Conservation (phyloP, 1,140 invertebrate species). For the Periplaneta americana region DNA sequence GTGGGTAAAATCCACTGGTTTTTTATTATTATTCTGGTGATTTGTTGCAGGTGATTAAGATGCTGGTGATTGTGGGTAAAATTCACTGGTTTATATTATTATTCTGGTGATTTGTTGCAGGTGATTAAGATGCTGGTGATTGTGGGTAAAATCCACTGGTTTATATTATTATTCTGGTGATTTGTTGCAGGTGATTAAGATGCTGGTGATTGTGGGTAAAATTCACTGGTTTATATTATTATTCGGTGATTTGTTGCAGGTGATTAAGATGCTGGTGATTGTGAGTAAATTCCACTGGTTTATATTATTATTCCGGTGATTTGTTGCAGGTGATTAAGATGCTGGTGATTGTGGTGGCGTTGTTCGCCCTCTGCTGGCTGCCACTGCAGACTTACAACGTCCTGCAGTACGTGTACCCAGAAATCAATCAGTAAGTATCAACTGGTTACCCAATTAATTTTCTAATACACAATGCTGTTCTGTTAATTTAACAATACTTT, state of each 20-base stretch:
- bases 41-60: too few relatives aligned
- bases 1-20: too few relatives aligned
- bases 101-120: too few relatives aligned
- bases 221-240: not conserved
- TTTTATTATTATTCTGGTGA: too few relatives aligned
- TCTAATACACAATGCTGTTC: too few relatives aligned
- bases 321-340: conserved; percentile 75
- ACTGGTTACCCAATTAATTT: too few relatives aligned
- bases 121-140: too few relatives aligned
- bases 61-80: too few relatives aligned
- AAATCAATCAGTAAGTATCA: conserved; percentile 62
- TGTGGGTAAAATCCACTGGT: too few relatives aligned
- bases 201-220: not conserved
- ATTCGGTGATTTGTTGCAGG: not conserved
- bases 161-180: not conserved
- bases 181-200: not conserved
- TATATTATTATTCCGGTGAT: conserved; percentile 12
- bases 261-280: not conserved
- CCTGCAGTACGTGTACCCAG: conserved; percentile 58
- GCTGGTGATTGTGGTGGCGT: conserved; percentile 71
- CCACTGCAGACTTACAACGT: conserved; percentile 73
- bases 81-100: too few relatives aligned
- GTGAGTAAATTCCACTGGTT: not conserved
- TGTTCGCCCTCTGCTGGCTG: conserved; percentile 77
- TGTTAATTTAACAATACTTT: too few relatives aligned